phyloP scores from a whole-genome alignment of 2,797 vertebrate genomes.

The Catharus ustulatus region DNA sequence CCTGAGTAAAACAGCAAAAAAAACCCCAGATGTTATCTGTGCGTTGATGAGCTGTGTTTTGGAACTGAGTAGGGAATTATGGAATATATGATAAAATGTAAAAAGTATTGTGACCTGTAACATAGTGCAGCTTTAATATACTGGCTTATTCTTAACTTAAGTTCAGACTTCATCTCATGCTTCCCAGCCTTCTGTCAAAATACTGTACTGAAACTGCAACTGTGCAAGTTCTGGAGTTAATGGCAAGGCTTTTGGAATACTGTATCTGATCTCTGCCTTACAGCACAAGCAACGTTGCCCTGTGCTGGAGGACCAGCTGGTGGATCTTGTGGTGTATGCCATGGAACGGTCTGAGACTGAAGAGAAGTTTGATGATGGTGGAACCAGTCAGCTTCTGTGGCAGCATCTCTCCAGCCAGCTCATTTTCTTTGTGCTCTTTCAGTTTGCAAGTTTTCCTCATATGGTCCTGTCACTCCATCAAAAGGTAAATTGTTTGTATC shows the following conservation, averaged over 20 bases:
- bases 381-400: constrained; percentile 98
- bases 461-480: constrained; percentile 99
- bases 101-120: constrained; percentile 56
- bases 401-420: constrained; percentile 99
- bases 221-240: constrained; percentile 35
- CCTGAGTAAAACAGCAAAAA: not conserved
- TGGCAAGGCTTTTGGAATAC: constrained; percentile 81
- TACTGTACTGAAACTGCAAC: constrained; percentile 54
- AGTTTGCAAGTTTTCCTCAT: constrained; percentile 98
- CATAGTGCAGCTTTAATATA: constrained; percentile 82
- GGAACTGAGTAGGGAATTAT: not conserved
- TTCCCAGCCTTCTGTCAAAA: constrained; percentile 75
- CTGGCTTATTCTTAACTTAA: constrained; percentile 78
- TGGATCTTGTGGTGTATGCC: constrained; percentile 98
- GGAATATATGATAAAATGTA: not conserved
- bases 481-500: constrained; percentile 83
- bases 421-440: constrained; percentile 99
- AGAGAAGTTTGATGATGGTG: constrained; percentile 96
- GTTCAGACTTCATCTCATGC: constrained; percentile 81
- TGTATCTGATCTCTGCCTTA: constrained; percentile 79
- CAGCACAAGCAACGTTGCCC: constrained; percentile 99
- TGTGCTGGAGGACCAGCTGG: constrained; percentile 98
- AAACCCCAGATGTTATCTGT: not conserved
- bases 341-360: constrained; percentile 99
- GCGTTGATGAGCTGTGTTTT: not conserved